These are phyloP conservation scores for Myiotriccus ornatus DNA, from an alignment of 2,797 vertebrate species.

Conservation along the genomic window DNA sequence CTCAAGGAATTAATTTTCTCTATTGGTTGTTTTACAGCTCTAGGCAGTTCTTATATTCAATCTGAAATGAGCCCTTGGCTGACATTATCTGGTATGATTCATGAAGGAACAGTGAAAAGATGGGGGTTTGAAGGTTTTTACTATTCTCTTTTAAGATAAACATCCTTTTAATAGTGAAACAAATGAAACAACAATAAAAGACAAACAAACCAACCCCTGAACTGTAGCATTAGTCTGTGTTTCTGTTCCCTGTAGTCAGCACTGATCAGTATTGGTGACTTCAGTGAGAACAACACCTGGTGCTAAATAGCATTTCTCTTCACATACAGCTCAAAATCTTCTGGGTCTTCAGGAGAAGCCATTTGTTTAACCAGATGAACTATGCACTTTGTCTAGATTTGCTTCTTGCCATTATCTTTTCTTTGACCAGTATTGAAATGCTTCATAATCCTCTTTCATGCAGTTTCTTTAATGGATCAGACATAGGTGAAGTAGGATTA, in stretches of 20 bases:
- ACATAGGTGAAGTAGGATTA: conserved; percentile 79
- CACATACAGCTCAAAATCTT: background rate
- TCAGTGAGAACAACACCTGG: background rate
- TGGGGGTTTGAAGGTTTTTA: background rate
- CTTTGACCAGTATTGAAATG: conserved; percentile 82
- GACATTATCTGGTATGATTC: background rate
- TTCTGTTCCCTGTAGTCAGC: background rate
- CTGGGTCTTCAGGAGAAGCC: background rate
- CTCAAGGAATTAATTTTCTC: background rate
- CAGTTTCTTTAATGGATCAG: conserved; percentile 74
- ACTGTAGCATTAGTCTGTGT: background rate
- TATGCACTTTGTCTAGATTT: background rate
- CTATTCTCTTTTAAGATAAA: background rate
- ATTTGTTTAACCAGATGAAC: background rate
- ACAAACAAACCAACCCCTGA: background rate
- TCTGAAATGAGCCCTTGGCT: background rate
- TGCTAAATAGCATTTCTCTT: background rate
- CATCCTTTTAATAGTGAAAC: background rate
- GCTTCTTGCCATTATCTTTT: background rate
- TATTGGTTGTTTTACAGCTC: background rate
- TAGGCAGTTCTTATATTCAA: background rate
- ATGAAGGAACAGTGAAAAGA: background rate
- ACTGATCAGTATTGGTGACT: background rate
- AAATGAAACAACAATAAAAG: background rate
- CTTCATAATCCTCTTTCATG: conserved; percentile 75